Evolutionary conservation across 2,113 vertebrate species (phyloP).

Genomic region (Oryzias celebensis): DNA sequence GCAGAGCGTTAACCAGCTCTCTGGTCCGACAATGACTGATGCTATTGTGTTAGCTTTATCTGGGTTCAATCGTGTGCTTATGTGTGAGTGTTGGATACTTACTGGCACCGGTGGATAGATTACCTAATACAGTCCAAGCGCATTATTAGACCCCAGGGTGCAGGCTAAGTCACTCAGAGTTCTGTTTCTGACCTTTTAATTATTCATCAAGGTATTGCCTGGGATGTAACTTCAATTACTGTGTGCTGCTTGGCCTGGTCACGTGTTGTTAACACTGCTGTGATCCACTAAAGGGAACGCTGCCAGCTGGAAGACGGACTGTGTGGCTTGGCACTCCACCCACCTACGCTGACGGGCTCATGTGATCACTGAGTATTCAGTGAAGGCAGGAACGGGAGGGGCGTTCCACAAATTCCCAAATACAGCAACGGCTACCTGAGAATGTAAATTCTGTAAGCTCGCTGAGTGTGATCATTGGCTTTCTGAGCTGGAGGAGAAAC

Average conservation of each 20-base stretch:
- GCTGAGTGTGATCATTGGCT: conserved; percentile 64
- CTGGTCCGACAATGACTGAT: conserved; percentile 61
- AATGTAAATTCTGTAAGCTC: conserved; percentile 65
- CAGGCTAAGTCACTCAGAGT: conserved; percentile 67
- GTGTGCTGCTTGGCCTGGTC: conserved; percentile 66
- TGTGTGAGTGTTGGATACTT: conserved; percentile 49
- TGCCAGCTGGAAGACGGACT: conserved; percentile 67
- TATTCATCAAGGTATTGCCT: conserved; percentile 70
- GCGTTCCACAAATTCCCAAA: conserved; percentile 53
- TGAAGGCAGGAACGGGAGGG: conserved; percentile 32
- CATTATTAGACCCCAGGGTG: conserved; percentile 77
- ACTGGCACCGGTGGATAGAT: conserved; percentile 75
- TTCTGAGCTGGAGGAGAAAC: conserved; percentile 49
- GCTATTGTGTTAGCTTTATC: conserved; percentile 55
- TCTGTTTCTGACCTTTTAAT: conserved; percentile 74
- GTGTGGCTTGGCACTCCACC: conserved; percentile 69
- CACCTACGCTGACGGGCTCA: conserved; percentile 66
- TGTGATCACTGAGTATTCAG: conserved; percentile 45
- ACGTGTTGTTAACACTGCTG: conserved; percentile 67
- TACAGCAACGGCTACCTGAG: conserved; percentile 46
- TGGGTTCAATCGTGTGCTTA: conserved; percentile 51
- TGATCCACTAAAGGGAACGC: conserved; percentile 67
- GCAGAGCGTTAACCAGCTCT: conserved; percentile 50
- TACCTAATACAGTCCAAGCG: conserved; percentile 76
- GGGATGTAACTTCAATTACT: conserved; percentile 73